Percentiles rank a stretch among this genome's conserved stretches.
Evolutionary conservation across 2,797 vertebrate genomes (phyloP).

Genomic region (Alca torda): DNA sequence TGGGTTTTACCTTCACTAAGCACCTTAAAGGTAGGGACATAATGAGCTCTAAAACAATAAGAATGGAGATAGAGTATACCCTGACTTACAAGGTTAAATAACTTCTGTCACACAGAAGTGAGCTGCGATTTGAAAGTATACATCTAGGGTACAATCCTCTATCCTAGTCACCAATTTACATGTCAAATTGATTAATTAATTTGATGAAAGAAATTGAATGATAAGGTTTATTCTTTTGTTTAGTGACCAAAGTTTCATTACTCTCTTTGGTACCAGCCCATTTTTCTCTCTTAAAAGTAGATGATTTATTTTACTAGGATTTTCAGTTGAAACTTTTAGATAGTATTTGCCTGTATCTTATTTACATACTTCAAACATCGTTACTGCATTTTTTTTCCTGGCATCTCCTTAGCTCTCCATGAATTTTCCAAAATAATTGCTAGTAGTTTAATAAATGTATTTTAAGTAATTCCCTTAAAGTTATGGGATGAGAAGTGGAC

Average conservation of each 20-base stretch:
- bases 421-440: not conserved
- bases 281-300: not conserved
- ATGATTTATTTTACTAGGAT: not conserved
- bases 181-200: not conserved
- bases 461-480: not conserved
- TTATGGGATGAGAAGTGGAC: not conserved
- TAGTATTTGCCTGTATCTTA: not conserved
- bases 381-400: not conserved
- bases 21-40: not conserved
- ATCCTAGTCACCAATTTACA: not conserved
- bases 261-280: not conserved
- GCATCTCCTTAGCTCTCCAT: not conserved
- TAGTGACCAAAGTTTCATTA: not conserved
- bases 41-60: not conserved
- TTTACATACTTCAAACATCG: not conserved
- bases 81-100: not conserved
- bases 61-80: not conserved
- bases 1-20: conserved; percentile 4
- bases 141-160: not conserved
- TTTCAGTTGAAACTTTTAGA: not conserved
- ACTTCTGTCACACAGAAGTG: not conserved
- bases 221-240: not conserved
- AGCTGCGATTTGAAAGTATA: not conserved
- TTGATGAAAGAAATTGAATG: not conserved
- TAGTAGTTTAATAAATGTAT: not conserved